Evolutionary conservation across 2,797 vertebrate genomes (phyloP), one percentile per base, ranked within the genome.

Genomic region (Thunnus albacares): DNA sequence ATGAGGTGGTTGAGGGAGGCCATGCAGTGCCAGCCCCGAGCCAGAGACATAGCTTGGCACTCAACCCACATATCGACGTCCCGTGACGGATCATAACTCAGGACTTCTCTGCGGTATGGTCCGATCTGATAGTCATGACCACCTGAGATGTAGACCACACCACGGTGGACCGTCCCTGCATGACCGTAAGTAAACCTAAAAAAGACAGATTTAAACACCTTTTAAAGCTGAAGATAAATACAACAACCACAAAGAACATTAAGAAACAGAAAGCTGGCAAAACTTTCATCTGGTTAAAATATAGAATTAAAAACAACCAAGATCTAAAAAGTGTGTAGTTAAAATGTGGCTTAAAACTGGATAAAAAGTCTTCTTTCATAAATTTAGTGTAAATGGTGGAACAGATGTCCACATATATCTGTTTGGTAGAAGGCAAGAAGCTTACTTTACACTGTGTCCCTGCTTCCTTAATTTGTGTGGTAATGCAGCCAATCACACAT

Each of bases 1-100:
- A 99, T 96, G 11, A 87, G 96, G 86, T 98, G 95, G 15, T 93
- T 91, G 35, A 98, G 87, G 52, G 97, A 97, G 49, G 97, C 97
- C 98, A 99, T 99, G 93, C 97, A 97, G 94, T 99, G 98, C 98
- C 98, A 99, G 13, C 98, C 97, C 0, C 97, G 95, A 0, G 97
- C 97, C 0, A 95, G 91, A 12, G 92, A 93, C 98, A 99, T 99
- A 3, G 97, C 92, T 84, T 93, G 96, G 35, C 95, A 93, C 79
- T 98, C 96, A 58, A 91, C 92, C 98, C 98, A 99, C 2, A 90
- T 88, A 0, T 96, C 96, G 0, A 74, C 52, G 0, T 81, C 88
- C 0, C 79, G 90, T 4, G 93, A 92, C 10, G 94, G 93, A 30
- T 98, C 96, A 0, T 97, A 99, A 83, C 97, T 98, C 71, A 99